A percentile compares a stretch with the other conserved stretches of the same genome.
Conservation (phyloP, 2,888 invertebrate species). For the Tenthredo scrophulariae region DNA sequence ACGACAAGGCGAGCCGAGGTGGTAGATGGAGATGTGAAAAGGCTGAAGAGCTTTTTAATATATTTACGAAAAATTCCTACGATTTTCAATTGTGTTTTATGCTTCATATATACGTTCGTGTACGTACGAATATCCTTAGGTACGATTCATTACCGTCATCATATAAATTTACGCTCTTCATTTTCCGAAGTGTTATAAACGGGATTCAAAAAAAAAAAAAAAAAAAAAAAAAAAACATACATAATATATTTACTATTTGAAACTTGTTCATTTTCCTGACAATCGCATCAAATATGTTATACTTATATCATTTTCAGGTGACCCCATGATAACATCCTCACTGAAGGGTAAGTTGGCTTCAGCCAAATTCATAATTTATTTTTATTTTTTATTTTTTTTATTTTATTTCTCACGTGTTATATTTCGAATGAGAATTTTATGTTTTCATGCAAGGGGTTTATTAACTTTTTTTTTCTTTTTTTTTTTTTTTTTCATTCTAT, state of each 20-base stretch:
- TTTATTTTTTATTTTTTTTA: conserved; percentile 56
- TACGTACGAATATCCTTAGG: background rate
- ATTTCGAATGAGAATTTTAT: conserved; percentile 24
- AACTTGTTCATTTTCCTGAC: conserved; percentile 58
- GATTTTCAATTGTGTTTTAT: background rate
- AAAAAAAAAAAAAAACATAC: background rate
- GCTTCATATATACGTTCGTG: background rate
- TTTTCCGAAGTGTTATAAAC: background rate
- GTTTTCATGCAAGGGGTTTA: background rate
- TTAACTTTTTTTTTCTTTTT: background rate
- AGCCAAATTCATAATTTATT: conserved; percentile 58
- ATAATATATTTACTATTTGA: conserved; percentile 19
- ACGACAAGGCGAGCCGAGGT: background rate
- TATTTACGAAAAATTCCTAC: background rate
- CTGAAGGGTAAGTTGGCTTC: conserved; percentile 76
- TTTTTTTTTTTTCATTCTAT: background rate
- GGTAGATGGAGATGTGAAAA: background rate
- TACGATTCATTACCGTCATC: background rate
- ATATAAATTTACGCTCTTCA: background rate
- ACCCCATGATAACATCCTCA: conserved; percentile 78
- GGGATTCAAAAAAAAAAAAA: background rate
- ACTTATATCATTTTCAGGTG: conserved; percentile 77
- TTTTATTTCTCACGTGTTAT: conserved; percentile 48
- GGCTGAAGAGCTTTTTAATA: background rate
- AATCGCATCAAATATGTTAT: conserved; percentile 70